Conservation (phyloP, 2,797 vertebrate species). For the Liasis olivaceus region DNA sequence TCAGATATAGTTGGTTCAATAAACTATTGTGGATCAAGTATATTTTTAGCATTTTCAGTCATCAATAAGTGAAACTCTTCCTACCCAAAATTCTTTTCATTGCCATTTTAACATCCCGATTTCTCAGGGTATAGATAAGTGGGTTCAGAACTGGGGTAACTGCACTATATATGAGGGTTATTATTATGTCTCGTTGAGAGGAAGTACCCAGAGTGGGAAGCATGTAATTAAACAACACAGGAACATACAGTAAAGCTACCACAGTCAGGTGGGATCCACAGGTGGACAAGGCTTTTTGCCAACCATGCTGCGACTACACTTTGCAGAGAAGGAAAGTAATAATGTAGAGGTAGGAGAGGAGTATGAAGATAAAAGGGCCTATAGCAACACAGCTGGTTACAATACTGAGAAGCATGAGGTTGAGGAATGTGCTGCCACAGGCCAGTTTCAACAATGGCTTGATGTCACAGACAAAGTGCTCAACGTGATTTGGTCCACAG, state of each 20-base stretch:
- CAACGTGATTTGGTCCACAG: constrained; percentile 45
- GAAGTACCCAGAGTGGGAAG: constrained; percentile 45
- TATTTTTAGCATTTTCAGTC: not conserved
- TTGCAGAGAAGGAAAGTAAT: constrained; percentile 55
- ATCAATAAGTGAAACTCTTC: not conserved
- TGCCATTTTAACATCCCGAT: constrained; percentile 49
- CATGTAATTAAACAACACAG: constrained; percentile 57
- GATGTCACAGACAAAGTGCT: constrained; percentile 62
- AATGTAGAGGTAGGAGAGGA: constrained; percentile 62
- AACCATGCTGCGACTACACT: constrained; percentile 32
- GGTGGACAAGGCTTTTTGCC: constrained; percentile 57
- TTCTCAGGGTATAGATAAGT: constrained; percentile 52
- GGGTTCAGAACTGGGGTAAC: constrained; percentile 55
- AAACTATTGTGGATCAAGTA: not conserved
- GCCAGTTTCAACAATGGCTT: constrained; percentile 59
- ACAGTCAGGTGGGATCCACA: constrained; percentile 60
- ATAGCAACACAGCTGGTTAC: constrained; percentile 56
- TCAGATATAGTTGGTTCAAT: not conserved
- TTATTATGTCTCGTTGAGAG: constrained; percentile 30
- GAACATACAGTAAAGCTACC: constrained; percentile 57
- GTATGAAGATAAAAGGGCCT: constrained; percentile 52
- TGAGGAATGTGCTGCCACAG: constrained; percentile 48
- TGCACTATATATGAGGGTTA: constrained; percentile 27
- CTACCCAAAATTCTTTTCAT: not conserved
- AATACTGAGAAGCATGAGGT: constrained; percentile 49